phyloP scores from a whole-genome alignment of 2,888 invertebrate genomes.

The Bursaphelenchus okinawaensis region DNA sequence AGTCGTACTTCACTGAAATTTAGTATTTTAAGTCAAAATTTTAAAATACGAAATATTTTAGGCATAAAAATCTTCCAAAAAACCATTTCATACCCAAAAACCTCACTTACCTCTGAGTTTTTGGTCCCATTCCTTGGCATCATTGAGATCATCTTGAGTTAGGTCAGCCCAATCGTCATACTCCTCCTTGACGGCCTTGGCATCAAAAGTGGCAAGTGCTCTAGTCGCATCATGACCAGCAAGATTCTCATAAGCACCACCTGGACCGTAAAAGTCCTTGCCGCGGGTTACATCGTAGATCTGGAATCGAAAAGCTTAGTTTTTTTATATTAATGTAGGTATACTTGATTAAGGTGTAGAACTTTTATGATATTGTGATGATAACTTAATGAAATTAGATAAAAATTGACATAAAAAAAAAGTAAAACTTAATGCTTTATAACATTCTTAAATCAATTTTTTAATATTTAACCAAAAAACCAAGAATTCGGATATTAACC shows the following conservation, averaged over 20 bases:
- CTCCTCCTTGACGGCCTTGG: constrained; percentile 40
- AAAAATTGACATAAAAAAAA: no score
- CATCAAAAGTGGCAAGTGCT: constrained; percentile 48
- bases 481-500: no score
- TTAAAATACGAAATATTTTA: not conserved
- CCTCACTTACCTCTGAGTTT: constrained; percentile 21
- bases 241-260: constrained; percentile 45
- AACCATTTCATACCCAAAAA: not conserved
- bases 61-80: not conserved
- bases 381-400: no score
- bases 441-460: no score
- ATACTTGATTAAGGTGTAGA: not conserved
- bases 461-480: no score
- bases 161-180: constrained; percentile 46
- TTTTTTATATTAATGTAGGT: not conserved
- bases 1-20: constrained; percentile 32
- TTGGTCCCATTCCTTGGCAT: constrained; percentile 30
- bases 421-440: no score
- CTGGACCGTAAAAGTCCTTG: constrained; percentile 49
- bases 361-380: not conserved
- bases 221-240: constrained; percentile 53
- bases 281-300: constrained; percentile 54
- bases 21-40: not conserved
- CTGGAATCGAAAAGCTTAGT: no score
- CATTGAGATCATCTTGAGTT: constrained; percentile 24